These are phyloP conservation scores for Pygoscelis adeliae DNA, from an alignment of 2,113 vertebrate genomes.

Conservation along the genomic window DNA sequence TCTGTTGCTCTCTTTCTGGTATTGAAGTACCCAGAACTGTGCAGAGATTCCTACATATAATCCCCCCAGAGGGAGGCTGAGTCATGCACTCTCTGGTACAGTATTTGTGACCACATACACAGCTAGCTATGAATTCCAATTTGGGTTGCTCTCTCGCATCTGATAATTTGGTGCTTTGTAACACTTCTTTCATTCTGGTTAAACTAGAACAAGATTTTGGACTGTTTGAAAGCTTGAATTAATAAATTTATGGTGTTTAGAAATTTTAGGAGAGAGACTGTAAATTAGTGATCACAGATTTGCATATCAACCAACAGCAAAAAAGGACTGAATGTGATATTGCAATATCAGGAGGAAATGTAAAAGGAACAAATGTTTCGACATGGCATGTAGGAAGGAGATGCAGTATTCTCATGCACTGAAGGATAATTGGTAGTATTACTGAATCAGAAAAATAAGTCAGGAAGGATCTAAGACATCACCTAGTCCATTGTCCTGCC, in stretches of 20 bases:
- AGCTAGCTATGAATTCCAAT: neutral
- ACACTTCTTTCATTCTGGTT: neutral
- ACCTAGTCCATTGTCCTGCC: neutral
- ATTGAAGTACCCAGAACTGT: neutral
- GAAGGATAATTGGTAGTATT: neutral
- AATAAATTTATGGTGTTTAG: neutral
- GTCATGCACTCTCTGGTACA: neutral
- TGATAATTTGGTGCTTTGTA: neutral
- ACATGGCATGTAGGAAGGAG: rapidly evolving
- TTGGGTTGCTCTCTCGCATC: neutral
- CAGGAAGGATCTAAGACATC: neutral
- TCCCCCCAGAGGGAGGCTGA: neutral
- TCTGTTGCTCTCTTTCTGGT: neutral
- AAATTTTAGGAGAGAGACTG: neutral
- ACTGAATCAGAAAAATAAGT: neutral
- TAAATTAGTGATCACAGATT: neutral
- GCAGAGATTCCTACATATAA: neutral
- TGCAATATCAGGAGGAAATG: neutral
- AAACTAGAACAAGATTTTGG: neutral
- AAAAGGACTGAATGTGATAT: neutral
- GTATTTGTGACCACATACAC: neutral
- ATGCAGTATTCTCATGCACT: neutral
- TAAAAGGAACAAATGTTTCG: neutral
- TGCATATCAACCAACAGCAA: neutral
- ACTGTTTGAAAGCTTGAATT: neutral